Evolutionary conservation across 2,797 vertebrate species (phyloP), one percentile per base, ranked within the genome.

Genomic region (Lycodopsis pacificus): DNA sequence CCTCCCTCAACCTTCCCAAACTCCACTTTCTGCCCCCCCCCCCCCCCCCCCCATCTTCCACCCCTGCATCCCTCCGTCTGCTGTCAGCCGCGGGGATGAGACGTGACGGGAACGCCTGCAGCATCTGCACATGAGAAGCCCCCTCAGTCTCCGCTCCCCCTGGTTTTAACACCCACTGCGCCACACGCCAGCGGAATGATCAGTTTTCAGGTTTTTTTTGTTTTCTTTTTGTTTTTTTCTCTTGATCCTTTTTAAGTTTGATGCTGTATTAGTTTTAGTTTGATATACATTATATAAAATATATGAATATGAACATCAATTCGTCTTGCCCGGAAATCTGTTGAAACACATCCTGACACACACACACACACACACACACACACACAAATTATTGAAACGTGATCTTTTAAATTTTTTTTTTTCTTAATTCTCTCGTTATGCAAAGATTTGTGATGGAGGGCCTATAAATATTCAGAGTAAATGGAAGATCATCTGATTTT

Each of bases 211-310:
- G 38, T 27, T 0, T 54, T 54, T 54, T 9, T 20, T 46, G 63
- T 22, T 58, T 63, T 59, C 10, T 66, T 67, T 76, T 65, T 59
- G 79, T 71, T 80, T 82, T 38, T 73, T 81, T 68, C 79, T 86
- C 83, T 89, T 88, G 88, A 93, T 85, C 79, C 85, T 92, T 97
- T 94, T 95, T 95, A 92, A 92, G 93, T 96, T 96, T 95, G 95
- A 96, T 97, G 95, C 96, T 97, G 94, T 97, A 96, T 96, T 95
- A 95, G 91, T 94, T 95, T 96, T 95, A 96, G 95, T 97, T 97
- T 96, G 95, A 95, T 97, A 95, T 93, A 95, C 97, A 95, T 96
- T 97, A 94, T 95, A 95, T 94, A 96, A 95, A 95, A 93, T 93
- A 93, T 94, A 94, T 92, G 87, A 90, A 83, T 95, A 94, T 95